phyloP scores from a whole-genome alignment of 2,797 vertebrate genomes.

The Tangara arthus region DNA sequence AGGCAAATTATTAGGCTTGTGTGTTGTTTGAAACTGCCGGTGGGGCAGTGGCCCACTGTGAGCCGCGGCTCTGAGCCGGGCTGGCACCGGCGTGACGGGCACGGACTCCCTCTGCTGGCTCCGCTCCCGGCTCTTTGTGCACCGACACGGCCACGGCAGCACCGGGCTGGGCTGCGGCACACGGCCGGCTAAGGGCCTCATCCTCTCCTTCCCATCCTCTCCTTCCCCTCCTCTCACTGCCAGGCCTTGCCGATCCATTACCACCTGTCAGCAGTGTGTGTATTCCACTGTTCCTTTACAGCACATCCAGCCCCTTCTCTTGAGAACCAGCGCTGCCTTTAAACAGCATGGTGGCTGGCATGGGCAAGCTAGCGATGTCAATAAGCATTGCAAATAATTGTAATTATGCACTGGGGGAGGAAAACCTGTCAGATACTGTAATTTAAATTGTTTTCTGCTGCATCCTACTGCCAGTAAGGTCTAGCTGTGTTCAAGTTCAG shows the following conservation, averaged over 20 bases:
- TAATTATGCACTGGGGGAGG: not conserved
- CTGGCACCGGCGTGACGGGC: not conserved
- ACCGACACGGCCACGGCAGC: not conserved
- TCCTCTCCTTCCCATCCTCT: not conserved
- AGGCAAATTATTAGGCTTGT: not conserved
- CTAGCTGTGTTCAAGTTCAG: not conserved
- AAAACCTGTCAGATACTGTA: not conserved
- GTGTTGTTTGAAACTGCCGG: not conserved
- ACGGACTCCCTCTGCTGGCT: constrained; percentile 1
- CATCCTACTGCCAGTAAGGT: not conserved
- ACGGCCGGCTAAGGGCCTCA: fast-evolving
- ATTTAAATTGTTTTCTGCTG: not conserved
- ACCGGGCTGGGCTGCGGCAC: too few species aligned
- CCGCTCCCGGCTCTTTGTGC: not conserved
- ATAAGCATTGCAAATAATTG: not conserved
- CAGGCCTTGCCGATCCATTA: not conserved
- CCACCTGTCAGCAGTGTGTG: not conserved
- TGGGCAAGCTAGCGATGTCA: not conserved
- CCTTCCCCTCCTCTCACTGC: fast-evolving
- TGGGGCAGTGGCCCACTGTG: fast-evolving
- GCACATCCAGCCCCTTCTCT: not conserved
- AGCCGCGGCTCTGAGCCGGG: not conserved
- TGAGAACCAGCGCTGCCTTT: not conserved
- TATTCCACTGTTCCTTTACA: not conserved
- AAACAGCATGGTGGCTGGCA: not conserved